Evolutionary conservation across 1,140 invertebrate species (phyloP).

Genomic region (Magallana angulata): DNA sequence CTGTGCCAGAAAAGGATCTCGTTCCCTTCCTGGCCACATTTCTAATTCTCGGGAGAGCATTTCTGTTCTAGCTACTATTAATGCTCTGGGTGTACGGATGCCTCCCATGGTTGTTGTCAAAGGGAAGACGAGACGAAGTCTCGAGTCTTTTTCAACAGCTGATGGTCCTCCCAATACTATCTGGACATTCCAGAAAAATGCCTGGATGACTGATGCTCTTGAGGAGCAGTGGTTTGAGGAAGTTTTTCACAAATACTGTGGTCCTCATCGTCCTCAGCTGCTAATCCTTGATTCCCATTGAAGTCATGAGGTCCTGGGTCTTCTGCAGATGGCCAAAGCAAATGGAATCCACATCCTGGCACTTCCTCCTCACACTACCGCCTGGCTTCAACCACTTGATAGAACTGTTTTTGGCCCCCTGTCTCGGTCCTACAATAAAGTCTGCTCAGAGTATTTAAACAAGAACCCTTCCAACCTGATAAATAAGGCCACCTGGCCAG

Average conservation of each 20-base stretch:
- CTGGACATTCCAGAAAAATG: slow-evolving; percentile 33
- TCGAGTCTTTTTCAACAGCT: no score
- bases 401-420: slow-evolving; percentile 63
- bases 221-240: slow-evolving; percentile 57
- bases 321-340: slow-evolving; percentile 53
- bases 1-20: no score
- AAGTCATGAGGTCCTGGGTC: slow-evolving; percentile 51
- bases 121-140: no score
- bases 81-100: no score
- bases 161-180: slow-evolving; percentile 28
- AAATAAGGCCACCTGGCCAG: slow-evolving; percentile 57
- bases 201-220: slow-evolving; percentile 52
- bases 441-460: slow-evolving; percentile 55
- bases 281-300: slow-evolving; percentile 62
- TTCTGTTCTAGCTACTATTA: no score
- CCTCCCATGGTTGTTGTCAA: no score
- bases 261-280: slow-evolving; percentile 58
- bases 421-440: slow-evolving; percentile 56
- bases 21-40: no score
- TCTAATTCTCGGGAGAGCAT: no score
- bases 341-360: slow-evolving; percentile 52
- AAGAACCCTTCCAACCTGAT: slow-evolving; percentile 50
- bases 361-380: slow-evolving; percentile 55
- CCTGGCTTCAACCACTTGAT: slow-evolving; percentile 55
- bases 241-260: slow-evolving; percentile 58